These are phyloP conservation scores for Paralichthys olivaceus DNA, from an alignment of 2,113 vertebrate genomes.

Conservation along the genomic window DNA sequence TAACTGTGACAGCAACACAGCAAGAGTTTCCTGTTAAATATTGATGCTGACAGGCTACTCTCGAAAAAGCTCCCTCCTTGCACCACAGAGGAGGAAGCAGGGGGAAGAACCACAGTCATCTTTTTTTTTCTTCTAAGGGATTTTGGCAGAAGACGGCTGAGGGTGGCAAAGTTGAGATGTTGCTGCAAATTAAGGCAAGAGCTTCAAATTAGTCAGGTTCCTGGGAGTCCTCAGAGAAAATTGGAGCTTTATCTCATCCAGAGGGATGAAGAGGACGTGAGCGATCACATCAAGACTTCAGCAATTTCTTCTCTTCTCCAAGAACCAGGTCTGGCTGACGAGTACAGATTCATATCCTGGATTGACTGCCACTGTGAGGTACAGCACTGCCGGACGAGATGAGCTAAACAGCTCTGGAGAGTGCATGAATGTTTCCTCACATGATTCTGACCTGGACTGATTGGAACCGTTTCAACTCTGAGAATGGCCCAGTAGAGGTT, in stretches of 20 bases:
- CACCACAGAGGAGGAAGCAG: conserved; percentile 29
- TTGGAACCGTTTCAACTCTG: conserved; percentile 4
- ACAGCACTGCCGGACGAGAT: conserved; percentile 22
- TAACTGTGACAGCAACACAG: conserved; percentile 63
- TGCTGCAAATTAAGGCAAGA: conserved; percentile 37
- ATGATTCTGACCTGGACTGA: not conserved
- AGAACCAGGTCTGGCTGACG: not conserved
- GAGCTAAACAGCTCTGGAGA: conserved; percentile 18
- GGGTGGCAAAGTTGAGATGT: conserved; percentile 16
- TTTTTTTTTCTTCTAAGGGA: conserved; percentile 23
- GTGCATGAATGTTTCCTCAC: not conserved
- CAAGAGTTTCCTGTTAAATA: conserved; percentile 70
- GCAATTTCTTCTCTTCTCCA: not conserved
- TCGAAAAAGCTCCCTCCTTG: conserved; percentile 49
- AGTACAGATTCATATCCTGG: conserved; percentile 18
- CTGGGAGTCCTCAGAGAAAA: conserved; percentile 15
- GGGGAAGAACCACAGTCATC: conserved; percentile 18
- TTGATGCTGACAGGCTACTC: conserved; percentile 66
- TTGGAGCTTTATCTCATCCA: conserved; percentile 9
- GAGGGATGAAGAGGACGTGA: conserved; percentile 2
- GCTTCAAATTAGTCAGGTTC: conserved; percentile 24
- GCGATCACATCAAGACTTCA: conserved; percentile 2
- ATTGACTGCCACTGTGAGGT: conserved; percentile 10
- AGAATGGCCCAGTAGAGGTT: conserved; percentile 36
- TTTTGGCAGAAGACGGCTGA: conserved; percentile 23